Conservation (phyloP, 2,888 invertebrate genomes). For the Clivina fossor region DNA sequence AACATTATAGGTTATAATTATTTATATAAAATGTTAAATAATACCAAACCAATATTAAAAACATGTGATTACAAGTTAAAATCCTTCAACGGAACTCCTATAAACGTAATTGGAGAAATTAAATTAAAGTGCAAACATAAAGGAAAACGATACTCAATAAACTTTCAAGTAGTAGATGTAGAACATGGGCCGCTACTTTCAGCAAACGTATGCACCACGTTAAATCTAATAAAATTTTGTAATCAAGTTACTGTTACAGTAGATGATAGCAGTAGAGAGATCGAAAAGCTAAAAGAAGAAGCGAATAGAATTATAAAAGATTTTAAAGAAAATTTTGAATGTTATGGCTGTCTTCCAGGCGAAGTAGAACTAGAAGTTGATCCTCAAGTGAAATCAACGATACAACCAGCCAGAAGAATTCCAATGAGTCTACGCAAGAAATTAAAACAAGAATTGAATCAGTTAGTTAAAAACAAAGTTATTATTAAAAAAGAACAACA, state of each 20-base stretch:
- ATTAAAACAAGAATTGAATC: conserved; percentile 27
- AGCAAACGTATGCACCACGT: not conserved
- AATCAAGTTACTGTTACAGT: not conserved
- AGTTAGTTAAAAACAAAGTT: conserved; percentile 20
- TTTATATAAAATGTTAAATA: not conserved
- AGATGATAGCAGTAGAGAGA: not conserved
- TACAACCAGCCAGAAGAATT: conserved; percentile 22
- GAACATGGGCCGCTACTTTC: not conserved
- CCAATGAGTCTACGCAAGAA: conserved; percentile 10
- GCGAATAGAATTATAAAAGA: conserved; percentile 4
- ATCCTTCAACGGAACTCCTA: conserved; percentile 3
- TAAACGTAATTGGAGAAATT: conserved; percentile 1
- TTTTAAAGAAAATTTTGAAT: conserved; percentile 9
- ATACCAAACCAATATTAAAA: not conserved
- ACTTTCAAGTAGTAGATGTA: conserved; percentile 7
- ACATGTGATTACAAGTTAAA: not conserved
- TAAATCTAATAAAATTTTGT: conserved; percentile 3
- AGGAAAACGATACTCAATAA: not conserved
- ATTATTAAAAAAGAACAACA: conserved; percentile 28
- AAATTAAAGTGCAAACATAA: conserved; percentile 2
- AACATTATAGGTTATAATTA: not conserved
- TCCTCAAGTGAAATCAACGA: conserved; percentile 17
- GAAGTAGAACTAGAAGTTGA: conserved; percentile 29
- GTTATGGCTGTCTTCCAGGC: conserved; percentile 10
- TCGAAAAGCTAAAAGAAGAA: not conserved